Base-by-base conservation (phyloP, 2,888 invertebrate genomes). In the Pseudanteris insignis region DNA sequence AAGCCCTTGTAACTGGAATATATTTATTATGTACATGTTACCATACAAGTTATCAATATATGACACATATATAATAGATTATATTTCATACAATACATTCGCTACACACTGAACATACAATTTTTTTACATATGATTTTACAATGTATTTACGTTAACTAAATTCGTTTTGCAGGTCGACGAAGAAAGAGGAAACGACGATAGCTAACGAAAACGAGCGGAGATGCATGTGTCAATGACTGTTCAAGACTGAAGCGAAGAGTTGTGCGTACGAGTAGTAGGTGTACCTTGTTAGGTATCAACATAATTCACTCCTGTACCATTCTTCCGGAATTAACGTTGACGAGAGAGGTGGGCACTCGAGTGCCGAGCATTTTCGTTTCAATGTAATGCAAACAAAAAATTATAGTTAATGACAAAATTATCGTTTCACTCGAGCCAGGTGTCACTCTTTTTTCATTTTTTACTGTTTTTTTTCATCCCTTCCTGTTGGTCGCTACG, bases 221-320 rank as follows among this genome's bases (percentile, higher is more conserved):
- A 53, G 43, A 48, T 32, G 33, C 37, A 43, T 38, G 43, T 38
- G 48, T 60, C 53, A 48, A 33, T 37, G 44, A 34, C 47, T 53
- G 53, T 50, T 53, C 9, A 53, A 47, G 37, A 41, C 40, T 40
- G 29, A 28, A 15, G 11, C 26, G 24, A 13, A 37, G 40, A 15
- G 47, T 44, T 54, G 54, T 54, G 54, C 29, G 55, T 29, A 10
- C 29, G 48, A 41, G 51, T 41, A 59, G 59, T 53, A 59, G 59
- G 53, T 59, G 59, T 53, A 59, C 53, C 59, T 59, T 53, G 53
- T 59, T 48, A 48, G 53, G 53, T 28, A 53, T 37, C 48, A 32
- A 54, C 47, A 60, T 60, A 60, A 60, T 53, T 59, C 51, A 59
- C 47, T 40, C 59, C 25, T 51, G 51, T 53, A 36, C 51, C 36